Conservation (phyloP, 2,113 vertebrate species). For the Rhabdornis inornatus region DNA sequence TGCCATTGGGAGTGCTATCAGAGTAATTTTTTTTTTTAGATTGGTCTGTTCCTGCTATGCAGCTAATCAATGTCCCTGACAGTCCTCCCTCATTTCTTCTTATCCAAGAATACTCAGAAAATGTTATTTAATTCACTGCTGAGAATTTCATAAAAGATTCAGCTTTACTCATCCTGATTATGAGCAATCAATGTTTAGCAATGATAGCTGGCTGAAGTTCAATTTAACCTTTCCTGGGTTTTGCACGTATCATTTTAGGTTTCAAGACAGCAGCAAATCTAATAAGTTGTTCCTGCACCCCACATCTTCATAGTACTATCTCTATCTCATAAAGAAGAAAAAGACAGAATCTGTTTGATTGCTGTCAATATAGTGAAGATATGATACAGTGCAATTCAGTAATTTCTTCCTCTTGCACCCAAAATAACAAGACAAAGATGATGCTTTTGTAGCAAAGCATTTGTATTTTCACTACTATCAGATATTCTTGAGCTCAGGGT, state of each 20-base stretch:
- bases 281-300: background rate
- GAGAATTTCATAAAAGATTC: background rate
- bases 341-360: background rate
- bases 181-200: background rate
- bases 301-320: background rate
- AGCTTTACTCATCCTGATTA: slow-evolving; percentile 1
- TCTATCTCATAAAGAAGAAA: background rate
- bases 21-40: background rate
- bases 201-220: background rate
- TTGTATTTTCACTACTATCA: background rate
- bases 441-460: background rate
- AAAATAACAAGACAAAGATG: background rate
- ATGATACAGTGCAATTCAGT: rapidly evolving
- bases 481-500: background rate
- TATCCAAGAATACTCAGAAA: background rate
- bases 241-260: background rate
- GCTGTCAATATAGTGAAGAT: background rate
- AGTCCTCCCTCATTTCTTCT: background rate
- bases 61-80: background rate
- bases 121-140: background rate
- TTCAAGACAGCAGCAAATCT: background rate
- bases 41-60: background rate
- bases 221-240: background rate
- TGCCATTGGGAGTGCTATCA: background rate
- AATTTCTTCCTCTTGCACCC: background rate